Base-by-base conservation (phyloP, 2,888 invertebrate species). In the Mactromeris polynyma region DNA sequence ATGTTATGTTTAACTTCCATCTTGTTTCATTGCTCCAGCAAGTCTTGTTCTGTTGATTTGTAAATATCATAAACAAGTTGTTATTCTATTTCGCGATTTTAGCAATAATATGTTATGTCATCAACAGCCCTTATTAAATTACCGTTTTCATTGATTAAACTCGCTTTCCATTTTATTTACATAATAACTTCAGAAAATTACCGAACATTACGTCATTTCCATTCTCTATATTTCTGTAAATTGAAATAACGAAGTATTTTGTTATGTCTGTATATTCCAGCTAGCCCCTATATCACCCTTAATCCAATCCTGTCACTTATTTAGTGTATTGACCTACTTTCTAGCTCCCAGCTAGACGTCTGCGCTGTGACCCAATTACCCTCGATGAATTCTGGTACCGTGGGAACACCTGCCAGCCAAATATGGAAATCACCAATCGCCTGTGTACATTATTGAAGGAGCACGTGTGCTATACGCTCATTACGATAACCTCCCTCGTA, bases 361-460 rank as follows among this genome's bases (percentile, higher is more conserved):
- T 89, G 90, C 90, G 82, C 87, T 79, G 86, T 92, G 92, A 92
- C 92, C 92, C 46, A 92, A 64, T 88, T 92, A 85, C 81, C 73
- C 80, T 80, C 21, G 51, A 42, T 87, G 87, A 87, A 87, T 90
- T 86, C 87, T 81, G 89, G 88, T 87, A 92, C 90, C 95, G 95
- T 95, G 95, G 95, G 95, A 95, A 96, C 96, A 96, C 96, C 96
- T 96, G 96, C 95, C 94, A 92, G 89, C 94, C 95, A 92, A 94
- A 95, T 94, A 94, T 93, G 95, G 95, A 93, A 95, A 93, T 93
- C 93, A 94, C 96, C 95, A 95, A 95, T 95, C 93, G 91, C 92
- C 93, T 93, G 92, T 91, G 89, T 91, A 89, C 88, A 90, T 91
- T 92, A 93, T 82, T 92, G 91, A 89, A 46, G 90, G 90, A 91